Percentiles rank a stretch among this genome's conserved stretches.
Conservation (phyloP, 2,113 vertebrate genomes). For the Plestiodon gilberti region DNA sequence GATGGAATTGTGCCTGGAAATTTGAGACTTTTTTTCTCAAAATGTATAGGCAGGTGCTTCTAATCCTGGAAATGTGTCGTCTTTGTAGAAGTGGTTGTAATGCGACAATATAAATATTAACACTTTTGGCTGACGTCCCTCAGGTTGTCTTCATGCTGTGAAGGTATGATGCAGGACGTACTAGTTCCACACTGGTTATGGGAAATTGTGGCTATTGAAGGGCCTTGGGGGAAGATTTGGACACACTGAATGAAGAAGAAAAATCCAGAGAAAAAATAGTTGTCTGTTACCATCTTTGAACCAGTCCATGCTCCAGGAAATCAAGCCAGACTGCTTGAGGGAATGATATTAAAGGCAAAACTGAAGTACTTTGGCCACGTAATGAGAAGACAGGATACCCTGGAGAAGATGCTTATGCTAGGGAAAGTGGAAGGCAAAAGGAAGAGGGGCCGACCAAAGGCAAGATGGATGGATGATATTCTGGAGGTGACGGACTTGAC, state of each 20-base stretch:
- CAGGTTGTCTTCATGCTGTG: not conserved
- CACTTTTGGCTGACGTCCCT: not conserved
- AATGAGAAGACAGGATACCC: too few species aligned
- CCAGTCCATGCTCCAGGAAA: too few species aligned
- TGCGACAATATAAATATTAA: not conserved
- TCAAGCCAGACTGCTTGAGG: too few species aligned
- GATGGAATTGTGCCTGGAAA: not conserved
- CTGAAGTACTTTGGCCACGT: too few species aligned
- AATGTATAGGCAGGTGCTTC: not conserved
- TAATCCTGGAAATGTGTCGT: not conserved
- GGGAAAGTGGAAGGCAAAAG: too few species aligned
- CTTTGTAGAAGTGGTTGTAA: not conserved
- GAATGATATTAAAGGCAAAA: too few species aligned
- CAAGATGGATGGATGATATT: too few species aligned
- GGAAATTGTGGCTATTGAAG: not conserved
- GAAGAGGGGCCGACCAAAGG: too few species aligned
- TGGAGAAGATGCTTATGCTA: too few species aligned
- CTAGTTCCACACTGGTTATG: not conserved
- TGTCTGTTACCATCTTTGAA: too few species aligned
- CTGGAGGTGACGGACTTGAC: too few species aligned
- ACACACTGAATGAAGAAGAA: not conserved
- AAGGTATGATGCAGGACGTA: not conserved
- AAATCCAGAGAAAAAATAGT: not conserved
- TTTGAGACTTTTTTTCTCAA: not conserved
- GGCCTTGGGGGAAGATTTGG: not conserved